Evolutionary conservation across 2,113 vertebrate genomes (phyloP).

Genomic region (Dicaeum eximium): DNA sequence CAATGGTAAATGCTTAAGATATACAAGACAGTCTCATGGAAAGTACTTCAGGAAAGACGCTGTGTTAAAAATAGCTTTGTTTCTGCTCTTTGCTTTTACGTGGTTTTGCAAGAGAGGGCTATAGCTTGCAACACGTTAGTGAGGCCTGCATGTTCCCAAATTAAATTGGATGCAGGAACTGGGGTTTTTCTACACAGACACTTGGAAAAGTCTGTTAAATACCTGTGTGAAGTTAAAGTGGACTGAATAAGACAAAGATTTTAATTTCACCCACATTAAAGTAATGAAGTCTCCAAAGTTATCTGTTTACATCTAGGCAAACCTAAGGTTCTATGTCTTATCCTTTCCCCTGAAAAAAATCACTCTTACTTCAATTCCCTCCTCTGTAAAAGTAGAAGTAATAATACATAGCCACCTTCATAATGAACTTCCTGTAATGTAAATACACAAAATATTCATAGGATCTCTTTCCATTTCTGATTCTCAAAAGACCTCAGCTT

Average conservation of each 20-base stretch:
- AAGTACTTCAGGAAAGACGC: neutral
- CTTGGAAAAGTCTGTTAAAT: neutral
- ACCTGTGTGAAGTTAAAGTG: neutral
- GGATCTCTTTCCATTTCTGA: neutral
- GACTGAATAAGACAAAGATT: neutral
- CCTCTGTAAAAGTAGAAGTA: neutral
- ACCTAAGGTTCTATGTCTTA: neutral
- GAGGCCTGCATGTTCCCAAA: neutral
- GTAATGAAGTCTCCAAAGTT: neutral
- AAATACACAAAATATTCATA: neutral
- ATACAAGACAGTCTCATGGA: neutral
- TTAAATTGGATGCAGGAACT: neutral
- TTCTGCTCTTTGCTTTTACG: neutral
- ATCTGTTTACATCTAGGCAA: neutral
- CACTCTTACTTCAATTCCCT: neutral
- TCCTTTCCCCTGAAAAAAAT: neutral
- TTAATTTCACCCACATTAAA: neutral
- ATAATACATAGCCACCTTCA: neutral
- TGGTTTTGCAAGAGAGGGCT: neutral
- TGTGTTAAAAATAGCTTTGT: neutral
- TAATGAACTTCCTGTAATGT: neutral
- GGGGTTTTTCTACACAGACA: neutral
- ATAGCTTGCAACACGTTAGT: neutral
- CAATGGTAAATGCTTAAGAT: neutral
- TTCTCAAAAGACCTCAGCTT: neutral